These are phyloP conservation scores for Chauna torquata DNA, from an alignment of 2,113 vertebrate genomes.

Conservation along the genomic window DNA sequence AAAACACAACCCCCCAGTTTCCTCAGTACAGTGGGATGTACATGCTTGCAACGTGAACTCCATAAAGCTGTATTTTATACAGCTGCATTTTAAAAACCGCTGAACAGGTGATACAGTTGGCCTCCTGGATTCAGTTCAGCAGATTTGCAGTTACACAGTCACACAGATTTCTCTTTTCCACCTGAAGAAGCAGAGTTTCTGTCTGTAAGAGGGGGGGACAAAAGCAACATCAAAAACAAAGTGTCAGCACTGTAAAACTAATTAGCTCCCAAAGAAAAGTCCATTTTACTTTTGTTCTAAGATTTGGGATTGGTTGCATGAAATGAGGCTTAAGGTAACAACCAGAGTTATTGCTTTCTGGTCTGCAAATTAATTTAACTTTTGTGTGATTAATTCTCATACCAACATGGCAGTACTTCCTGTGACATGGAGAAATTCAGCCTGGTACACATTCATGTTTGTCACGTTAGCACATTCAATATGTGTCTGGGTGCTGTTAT, in stretches of 20 bases:
- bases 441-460: not conserved
- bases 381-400: not conserved
- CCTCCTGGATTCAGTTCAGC: slow-evolving; percentile 54
- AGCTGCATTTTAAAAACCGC: slow-evolving; percentile 17
- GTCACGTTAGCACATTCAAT: not conserved
- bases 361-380: not conserved
- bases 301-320: not conserved
- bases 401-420: not conserved
- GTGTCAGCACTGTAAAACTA: not conserved
- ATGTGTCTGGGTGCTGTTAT: not conserved
- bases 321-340: not conserved
- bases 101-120: not conserved
- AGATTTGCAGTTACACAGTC: slow-evolving; percentile 57
- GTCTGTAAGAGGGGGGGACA: slow-evolving; percentile 30
- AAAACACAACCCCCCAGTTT: not conserved
- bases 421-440: not conserved
- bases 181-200: slow-evolving; percentile 69
- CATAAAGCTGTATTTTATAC: slow-evolving; percentile 31
- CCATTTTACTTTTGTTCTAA: not conserved
- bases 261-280: not conserved
- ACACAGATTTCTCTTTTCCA: slow-evolving; percentile 67
- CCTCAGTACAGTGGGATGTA: not conserved
- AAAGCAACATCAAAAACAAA: not conserved
- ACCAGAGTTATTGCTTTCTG: not conserved
- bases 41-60: slow-evolving; percentile 24